Base-by-base conservation (phyloP, 2,113 vertebrate genomes). In the Mixornis gularis region DNA sequence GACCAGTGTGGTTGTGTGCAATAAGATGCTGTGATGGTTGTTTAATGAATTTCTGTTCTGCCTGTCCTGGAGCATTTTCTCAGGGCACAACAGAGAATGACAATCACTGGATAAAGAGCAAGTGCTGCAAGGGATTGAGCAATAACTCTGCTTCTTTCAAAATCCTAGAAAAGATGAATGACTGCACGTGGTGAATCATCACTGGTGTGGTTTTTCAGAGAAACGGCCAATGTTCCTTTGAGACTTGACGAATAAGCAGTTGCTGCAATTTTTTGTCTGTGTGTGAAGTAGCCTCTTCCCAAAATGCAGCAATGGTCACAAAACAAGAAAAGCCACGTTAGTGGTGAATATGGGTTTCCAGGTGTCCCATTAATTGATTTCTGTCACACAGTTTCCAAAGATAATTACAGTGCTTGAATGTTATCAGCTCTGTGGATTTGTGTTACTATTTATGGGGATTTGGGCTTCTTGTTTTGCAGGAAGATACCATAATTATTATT, bases 81-180 rank as follows among this genome's bases (percentile, higher is more conserved):
- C 8, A 8, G 46, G 25, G 27, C 46, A 13, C 40, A 30, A 7
- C 2, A 66, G 87, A 32, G 70, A 63, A 92, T 51, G 12, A n/a
- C 85, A 38, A 49, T 66, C 0, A 1, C 36, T 82, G 56, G 20
- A 25, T 66, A 34, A 60, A 60, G 51, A 88, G 25, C 38, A 53
- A 90, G 53, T 32, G 56, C 82, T 88, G 10, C 77, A 38, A 78
- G 58, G 44, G 51, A 10, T 93, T 74, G 71, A 89, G 93, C 93
- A 95, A 64, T 68, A 85, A 44, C 68, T 81, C 36, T 4, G 7
- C 38, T 92, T 34, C 78, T 87, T 95, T 73, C 68, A 79, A 71
- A 92, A 78, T 59, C 18, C 59, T 89, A 60, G 85, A 83, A 93
- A 85, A 90, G 81, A 85, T 96, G 94, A 96, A 93, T 93, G 91